Base-by-base conservation (phyloP, 2,797 vertebrate genomes). In the Glyptemys insculpta region DNA sequence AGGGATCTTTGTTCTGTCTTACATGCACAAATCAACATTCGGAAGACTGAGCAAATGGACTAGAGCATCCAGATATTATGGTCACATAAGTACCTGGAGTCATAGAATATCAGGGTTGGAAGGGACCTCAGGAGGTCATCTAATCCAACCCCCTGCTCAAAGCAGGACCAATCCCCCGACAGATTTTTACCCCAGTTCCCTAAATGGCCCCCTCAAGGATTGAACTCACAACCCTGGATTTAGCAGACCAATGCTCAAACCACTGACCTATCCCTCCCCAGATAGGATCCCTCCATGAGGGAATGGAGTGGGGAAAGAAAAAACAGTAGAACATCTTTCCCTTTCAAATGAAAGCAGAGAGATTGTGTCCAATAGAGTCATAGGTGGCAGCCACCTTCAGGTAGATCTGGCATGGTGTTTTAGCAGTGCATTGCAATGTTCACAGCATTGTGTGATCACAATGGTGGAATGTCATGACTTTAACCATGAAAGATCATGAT, bases 21-120 rank as follows among this genome's bases (percentile, higher is more conserved):
- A 91, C 89, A 91, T 91, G 96, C 21, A 65, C 86, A 86, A 86
- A 96, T 97, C 96, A 88, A 86, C 56, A 52, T 92, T 93, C 91
- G 93, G 93, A 89, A 95, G 95, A 62, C 89, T 87, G 87, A 95
- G 90, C 93, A 96, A 96, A 88, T 95, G 91, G 92, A 95, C 92
- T 87, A 90, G 92, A 92, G 94, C 96, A 95, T 95, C 86, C 92
- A 91, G 91, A 94, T 97, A 97, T 96, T 97, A 96, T 96, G 97
- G 95, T 97, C 92, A 93, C 97, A 97, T 96, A 97, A 96, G 96
- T 91, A 94, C 94, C 96, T 87, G 81, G 95, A 97, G 44, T 7
- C 44, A 44, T 44, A 44, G 44, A 44, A 44, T 44, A 44, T 44
- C 44, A 44, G 44, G 44, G 44, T 44, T 44, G 44, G 44, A 44